Evolutionary conservation across 2,888 invertebrate species (phyloP), one percentile per base, ranked within the genome.

Genomic region (Ophraella communa): DNA sequence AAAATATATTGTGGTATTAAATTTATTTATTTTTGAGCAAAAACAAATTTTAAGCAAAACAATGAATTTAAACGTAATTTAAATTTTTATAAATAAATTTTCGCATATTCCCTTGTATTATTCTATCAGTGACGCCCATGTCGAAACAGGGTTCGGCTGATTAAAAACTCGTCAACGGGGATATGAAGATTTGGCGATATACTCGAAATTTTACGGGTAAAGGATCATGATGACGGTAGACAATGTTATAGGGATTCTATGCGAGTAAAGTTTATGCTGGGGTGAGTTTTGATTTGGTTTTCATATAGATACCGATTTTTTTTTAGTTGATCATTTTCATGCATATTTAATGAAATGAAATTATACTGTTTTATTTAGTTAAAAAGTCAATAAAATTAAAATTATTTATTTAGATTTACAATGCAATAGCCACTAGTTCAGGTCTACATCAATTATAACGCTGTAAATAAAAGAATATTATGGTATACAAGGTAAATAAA

Each of bases 111-210:
- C 8, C 27, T 27, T 8, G 5, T 27, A 27, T 8, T 27, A 8
- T 27, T 27, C n/a, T 39, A 39, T 14, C 7, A n/a, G 35, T 10
- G 23, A 21, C 49, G 24, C 49, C 27, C 11, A n/a, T 49, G 49
- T 14, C 14, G 5, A 14, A 11, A 27, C 21, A 69, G 76, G 71
- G 74, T 69, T 71, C 66, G 70, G 66, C 73, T 77, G 77, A 77
- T 77, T 77, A 77, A 77, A 77, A 77, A 77, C 77, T 76, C 75
- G 73, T 75, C 71, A 68, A 70, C 62, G 62, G 59, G 42, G 52
- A 58, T 47, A 56, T 62, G 64, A 61, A 69, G 69, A 67, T 69
- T 69, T 62, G 67, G 57, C 57, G 64, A 67, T 67, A 66, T 69
- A 67, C 69, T 69, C 65, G 66, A 69, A 67, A 67, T 69, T 66